Base-by-base conservation (phyloP, 2,113 vertebrate genomes). In the Mastomys natalensis region DNA sequence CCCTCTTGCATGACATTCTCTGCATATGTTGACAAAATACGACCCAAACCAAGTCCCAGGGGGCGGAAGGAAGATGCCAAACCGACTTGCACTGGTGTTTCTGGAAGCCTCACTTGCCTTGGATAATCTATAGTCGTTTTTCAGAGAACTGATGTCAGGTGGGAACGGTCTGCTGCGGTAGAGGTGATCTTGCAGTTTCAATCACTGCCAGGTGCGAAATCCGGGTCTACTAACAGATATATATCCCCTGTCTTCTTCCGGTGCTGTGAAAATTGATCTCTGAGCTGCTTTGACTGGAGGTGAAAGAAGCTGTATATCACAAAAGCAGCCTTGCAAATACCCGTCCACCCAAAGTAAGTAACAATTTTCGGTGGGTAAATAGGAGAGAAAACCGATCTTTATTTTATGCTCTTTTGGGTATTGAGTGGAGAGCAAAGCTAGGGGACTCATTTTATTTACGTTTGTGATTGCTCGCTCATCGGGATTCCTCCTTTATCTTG, bases 161-260 rank as follows among this genome's bases (percentile, higher is more conserved):
- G 97, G 94, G 89, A 89, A 70, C 55, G 15, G n/a, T 51, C 51
- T 51, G 77, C 53, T 48, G 34, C 78, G 34, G 91, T 90, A 94
- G 95, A 97, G 95, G 96, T 97, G 96, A 95, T 96, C 96, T 93
- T 90, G 78, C 82, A 40, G 37, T 95, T 95, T 97, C 97, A 94
- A 97, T 97, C 97, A 97, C 89, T 97, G 97, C 97, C 97, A 96
- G 87, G 80, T 93, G 89, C 26, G 78, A 97, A 97, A 97, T 95
- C 85, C 95, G 87, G 94, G 78, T 89, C 90, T 93, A 91, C 94
- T 93, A 77, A 81, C 87, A 98, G 87, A 97, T 96, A 97, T 96
- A 96, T 97, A 94, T 94, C 73, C 89, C 95, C 93, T 96, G 94
- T 95, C 97, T 96, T 95, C 89, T 43, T 3, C 90, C 45, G 85